Evolutionary conservation across 2,888 invertebrate genomes (phyloP).

Genomic region (Ypsolopha scabrella): DNA sequence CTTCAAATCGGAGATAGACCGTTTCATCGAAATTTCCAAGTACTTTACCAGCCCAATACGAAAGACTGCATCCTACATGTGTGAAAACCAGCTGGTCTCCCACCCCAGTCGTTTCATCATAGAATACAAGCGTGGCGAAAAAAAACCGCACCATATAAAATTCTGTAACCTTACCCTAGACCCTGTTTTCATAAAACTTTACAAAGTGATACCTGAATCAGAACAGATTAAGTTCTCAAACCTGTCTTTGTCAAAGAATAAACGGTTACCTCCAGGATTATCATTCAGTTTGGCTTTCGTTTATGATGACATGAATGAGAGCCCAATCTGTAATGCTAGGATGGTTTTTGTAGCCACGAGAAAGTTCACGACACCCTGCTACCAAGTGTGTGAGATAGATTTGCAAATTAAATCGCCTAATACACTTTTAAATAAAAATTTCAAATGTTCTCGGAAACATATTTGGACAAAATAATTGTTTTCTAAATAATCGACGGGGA

Average conservation of each 20-base stretch:
- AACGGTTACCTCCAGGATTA: slow-evolving; percentile 50
- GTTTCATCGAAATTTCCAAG: slow-evolving; percentile 55
- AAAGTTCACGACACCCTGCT: slow-evolving; percentile 52
- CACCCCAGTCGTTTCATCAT: slow-evolving; percentile 41
- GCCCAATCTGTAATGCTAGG: slow-evolving; percentile 32
- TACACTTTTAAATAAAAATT: too few species aligned
- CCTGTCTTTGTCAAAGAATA: slow-evolving; percentile 37
- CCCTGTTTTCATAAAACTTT: slow-evolving; percentile 50
- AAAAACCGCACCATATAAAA: slow-evolving; percentile 41
- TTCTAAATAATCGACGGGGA: too few species aligned
- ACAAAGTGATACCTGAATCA: slow-evolving; percentile 45
- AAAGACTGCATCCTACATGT: slow-evolving; percentile 51
- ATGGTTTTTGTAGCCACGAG: slow-evolving; percentile 54
- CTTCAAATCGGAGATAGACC: slow-evolving; percentile 39
- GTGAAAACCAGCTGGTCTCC: slow-evolving; percentile 42
- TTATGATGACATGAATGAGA: slow-evolving; percentile 49
- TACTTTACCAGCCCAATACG: slow-evolving; percentile 51
- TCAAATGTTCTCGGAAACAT: too few species aligned
- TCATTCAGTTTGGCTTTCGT: slow-evolving; percentile 45
- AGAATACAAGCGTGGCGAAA: slow-evolving; percentile 41
- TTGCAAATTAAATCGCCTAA: slow-evolving; percentile 14
- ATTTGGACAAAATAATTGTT: too few species aligned
- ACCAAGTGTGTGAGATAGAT: slow-evolving; percentile 56
- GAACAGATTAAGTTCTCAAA: slow-evolving; percentile 52
- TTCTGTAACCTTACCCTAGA: slow-evolving; percentile 47